Conservation (phyloP, 2,797 vertebrate genomes). For the Tarsius wallacei region DNA sequence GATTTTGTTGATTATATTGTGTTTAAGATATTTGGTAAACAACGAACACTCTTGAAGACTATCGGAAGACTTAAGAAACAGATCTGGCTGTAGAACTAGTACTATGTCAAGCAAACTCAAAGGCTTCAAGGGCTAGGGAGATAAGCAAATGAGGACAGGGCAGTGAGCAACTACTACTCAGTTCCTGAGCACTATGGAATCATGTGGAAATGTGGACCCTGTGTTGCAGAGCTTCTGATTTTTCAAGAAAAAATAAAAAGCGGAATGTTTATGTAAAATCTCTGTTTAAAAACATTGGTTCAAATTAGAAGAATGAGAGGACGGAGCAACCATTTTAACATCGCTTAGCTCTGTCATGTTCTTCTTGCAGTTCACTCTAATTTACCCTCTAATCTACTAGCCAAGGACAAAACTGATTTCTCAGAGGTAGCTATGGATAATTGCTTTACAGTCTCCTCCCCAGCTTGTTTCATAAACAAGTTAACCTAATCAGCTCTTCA, state of each 20-base stretch:
- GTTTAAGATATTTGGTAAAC: neutral
- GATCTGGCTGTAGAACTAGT: neutral
- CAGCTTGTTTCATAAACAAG: too few species aligned
- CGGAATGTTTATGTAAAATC: neutral
- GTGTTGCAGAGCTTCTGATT: neutral
- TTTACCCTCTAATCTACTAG: too few species aligned
- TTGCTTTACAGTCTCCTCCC: too few species aligned
- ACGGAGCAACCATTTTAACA: too few species aligned
- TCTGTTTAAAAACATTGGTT: constrained; percentile 2
- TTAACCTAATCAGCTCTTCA: too few species aligned
- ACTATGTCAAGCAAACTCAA: neutral
- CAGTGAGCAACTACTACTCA: neutral
- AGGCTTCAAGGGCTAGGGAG: neutral
- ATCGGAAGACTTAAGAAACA: neutral
- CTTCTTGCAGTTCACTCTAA: too few species aligned
- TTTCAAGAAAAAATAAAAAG: neutral
- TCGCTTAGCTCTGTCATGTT: too few species aligned
- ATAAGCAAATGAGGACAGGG: neutral
- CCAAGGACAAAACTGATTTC: too few species aligned
- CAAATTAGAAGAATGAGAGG: neutral
- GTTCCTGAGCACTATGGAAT: neutral
- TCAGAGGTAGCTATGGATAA: too few species aligned
- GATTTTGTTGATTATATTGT: neutral
- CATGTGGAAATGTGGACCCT: neutral
- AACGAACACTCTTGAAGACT: neutral